A percentile compares a stretch with the other conserved stretches of the same genome.
phyloP scores from a whole-genome alignment of 2,113 vertebrate species.

The Tricholaema leucomelas region DNA sequence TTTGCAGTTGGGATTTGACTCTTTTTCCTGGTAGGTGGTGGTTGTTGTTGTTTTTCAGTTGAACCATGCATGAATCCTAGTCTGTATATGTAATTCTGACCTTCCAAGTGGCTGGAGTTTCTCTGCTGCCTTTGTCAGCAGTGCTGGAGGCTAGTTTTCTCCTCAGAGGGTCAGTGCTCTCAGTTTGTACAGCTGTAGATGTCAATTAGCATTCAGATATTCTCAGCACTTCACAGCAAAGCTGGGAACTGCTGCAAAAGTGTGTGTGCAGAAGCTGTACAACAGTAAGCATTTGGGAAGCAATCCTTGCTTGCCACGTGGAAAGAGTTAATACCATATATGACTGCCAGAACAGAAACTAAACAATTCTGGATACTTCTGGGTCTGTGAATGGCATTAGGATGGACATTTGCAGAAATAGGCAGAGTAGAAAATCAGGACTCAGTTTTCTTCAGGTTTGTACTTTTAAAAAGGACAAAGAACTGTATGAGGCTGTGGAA shows the following conservation, averaged over 20 bases:
- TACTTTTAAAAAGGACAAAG: background rate
- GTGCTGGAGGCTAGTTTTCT: background rate
- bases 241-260: slow-evolving; percentile 1
- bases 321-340: slow-evolving; percentile 35
- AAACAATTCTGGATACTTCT: slow-evolving; percentile 16
- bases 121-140: background rate
- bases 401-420: slow-evolving; percentile 13
- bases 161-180: slow-evolving; percentile 13
- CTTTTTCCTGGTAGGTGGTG: too few relatives aligned
- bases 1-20: background rate
- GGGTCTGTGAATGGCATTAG: slow-evolving; percentile 23
- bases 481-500: background rate
- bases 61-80: background rate
- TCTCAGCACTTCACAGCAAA: slow-evolving; percentile 10
- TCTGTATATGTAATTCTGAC: background rate
- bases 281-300: background rate
- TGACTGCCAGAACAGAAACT: slow-evolving; percentile 37
- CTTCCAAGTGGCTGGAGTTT: background rate
- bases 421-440: background rate
- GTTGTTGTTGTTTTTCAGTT: background rate
- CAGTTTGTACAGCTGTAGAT: slow-evolving; percentile 47
- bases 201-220: slow-evolving; percentile 13
- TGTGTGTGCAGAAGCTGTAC: slow-evolving; percentile 5
- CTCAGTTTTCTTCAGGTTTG: background rate
- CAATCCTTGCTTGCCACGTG: slow-evolving; percentile 6